These are phyloP conservation scores for Apantesis nais DNA, from an alignment of 2,888 invertebrate genomes.

Conservation along the genomic window DNA sequence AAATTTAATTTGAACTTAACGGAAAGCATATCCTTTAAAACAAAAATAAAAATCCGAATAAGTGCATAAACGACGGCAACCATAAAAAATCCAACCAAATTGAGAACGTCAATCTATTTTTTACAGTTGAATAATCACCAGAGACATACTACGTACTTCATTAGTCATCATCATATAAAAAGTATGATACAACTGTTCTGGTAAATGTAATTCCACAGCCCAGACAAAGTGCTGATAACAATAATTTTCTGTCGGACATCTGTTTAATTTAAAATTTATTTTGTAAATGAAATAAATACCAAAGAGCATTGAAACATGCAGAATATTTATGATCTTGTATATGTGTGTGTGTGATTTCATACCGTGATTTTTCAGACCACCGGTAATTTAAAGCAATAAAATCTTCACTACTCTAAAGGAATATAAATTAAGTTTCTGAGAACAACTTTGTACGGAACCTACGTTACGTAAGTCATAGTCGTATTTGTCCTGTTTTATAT, in stretches of 20 bases:
- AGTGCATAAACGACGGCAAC: background rate
- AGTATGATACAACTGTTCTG: background rate
- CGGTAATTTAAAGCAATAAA: no score
- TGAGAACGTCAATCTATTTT: background rate
- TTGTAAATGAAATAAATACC: background rate
- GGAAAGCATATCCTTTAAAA: background rate
- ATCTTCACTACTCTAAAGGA: background rate
- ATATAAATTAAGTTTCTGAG: background rate
- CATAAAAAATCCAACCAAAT: background rate
- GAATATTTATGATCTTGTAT: background rate
- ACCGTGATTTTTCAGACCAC: background rate
- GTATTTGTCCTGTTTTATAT: background rate
- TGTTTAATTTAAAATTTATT: background rate
- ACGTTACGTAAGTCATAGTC: background rate
- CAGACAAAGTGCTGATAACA: background rate
- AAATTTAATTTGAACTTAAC: background rate
- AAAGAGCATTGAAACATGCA: background rate
- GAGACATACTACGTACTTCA: background rate
- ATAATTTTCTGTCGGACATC: background rate
- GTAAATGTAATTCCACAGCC: background rate
- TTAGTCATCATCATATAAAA: background rate
- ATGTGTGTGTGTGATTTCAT: background rate
- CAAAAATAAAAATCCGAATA: background rate
- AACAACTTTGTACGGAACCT: background rate
- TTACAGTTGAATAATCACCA: background rate